Percentiles rank a stretch among this genome's conserved stretches.
phyloP scores from a whole-genome alignment of 2,888 invertebrate genomes.

The Pollenia angustigena region DNA sequence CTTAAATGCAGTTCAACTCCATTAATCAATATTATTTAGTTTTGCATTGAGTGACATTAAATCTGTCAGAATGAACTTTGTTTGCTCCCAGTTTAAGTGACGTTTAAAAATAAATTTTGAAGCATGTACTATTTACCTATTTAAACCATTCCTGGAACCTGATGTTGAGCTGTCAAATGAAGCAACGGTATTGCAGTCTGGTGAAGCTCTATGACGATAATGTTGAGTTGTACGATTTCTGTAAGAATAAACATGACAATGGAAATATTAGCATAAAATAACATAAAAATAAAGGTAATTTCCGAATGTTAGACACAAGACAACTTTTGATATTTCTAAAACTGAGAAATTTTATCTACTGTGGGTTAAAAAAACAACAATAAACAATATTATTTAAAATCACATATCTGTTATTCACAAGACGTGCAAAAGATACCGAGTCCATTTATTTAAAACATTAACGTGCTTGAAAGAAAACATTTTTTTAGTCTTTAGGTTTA shows the following conservation, averaged over 20 bases:
- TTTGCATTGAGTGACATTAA: too few species aligned
- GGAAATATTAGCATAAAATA: neutral
- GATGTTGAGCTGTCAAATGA: constrained; percentile 95
- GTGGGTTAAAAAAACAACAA: constrained; percentile 48
- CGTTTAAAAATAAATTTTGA: too few species aligned
- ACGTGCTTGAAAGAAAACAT: constrained; percentile 30
- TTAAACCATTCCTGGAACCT: constrained; percentile 92
- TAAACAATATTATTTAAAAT: constrained; percentile 1
- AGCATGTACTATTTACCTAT: constrained; percentile 85
- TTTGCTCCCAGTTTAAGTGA: too few species aligned
- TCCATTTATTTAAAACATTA: constrained; percentile 34
- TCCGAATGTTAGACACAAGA: constrained; percentile 61
- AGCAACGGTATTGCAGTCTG: constrained; percentile 95
- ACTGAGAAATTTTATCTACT: constrained; percentile 36
- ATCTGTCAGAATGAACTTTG: too few species aligned
- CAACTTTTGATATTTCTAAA: constrained; percentile 16
- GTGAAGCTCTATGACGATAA: constrained; percentile 94
- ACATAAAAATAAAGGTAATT: neutral
- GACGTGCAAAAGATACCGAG: constrained; percentile 56
- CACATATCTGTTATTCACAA: constrained; percentile 59
- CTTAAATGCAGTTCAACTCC: too few species aligned
- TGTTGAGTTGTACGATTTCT: constrained; percentile 94
- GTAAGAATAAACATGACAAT: constrained; percentile 26
- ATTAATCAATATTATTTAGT: too few species aligned
- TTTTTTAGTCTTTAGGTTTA: constrained; percentile 2